A percentile compares a stretch with the other conserved stretches of the same genome.
Evolutionary conservation across 2,113 vertebrate species (phyloP).

Genomic region (Tachysurus vachellii): DNA sequence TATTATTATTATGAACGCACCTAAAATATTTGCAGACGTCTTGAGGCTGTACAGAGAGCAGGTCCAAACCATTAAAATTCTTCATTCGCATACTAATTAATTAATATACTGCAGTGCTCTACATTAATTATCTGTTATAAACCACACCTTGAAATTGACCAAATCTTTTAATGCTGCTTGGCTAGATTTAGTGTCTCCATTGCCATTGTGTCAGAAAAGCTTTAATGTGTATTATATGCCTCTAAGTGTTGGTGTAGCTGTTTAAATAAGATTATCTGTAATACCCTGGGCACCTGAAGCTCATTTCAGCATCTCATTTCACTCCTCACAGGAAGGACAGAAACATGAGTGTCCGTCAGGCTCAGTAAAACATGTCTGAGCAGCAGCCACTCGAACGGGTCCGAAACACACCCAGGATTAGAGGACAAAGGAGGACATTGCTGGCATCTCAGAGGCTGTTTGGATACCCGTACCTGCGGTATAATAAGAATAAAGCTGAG

Average conservation of each 20-base stretch:
- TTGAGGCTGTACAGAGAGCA: background rate
- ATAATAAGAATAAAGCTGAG: background rate
- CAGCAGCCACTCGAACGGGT: slow-evolving; percentile 11
- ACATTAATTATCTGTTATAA: background rate
- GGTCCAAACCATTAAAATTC: background rate
- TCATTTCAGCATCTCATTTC: slow-evolving; percentile 12
- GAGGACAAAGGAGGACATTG: slow-evolving; percentile 4
- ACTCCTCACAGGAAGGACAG: slow-evolving; percentile 22
- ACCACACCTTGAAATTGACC: background rate
- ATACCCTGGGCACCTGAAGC: background rate
- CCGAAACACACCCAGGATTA: slow-evolving; percentile 24
- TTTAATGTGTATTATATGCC: background rate
- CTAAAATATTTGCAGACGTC: background rate
- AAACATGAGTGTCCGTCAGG: background rate
- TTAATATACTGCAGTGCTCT: background rate
- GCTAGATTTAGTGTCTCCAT: background rate
- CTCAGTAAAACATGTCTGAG: slow-evolving; percentile 2
- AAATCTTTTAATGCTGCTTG: background rate
- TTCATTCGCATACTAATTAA: background rate
- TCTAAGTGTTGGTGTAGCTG: background rate
- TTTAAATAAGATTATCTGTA: background rate
- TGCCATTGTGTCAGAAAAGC: background rate
- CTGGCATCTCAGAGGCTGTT: background rate
- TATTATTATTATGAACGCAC: background rate
- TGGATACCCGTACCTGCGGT: background rate